Percentiles rank a stretch among this genome's conserved stretches.
Evolutionary conservation across 1,140 invertebrate genomes (phyloP).

Genomic region (Neodiprion virginianus): DNA sequence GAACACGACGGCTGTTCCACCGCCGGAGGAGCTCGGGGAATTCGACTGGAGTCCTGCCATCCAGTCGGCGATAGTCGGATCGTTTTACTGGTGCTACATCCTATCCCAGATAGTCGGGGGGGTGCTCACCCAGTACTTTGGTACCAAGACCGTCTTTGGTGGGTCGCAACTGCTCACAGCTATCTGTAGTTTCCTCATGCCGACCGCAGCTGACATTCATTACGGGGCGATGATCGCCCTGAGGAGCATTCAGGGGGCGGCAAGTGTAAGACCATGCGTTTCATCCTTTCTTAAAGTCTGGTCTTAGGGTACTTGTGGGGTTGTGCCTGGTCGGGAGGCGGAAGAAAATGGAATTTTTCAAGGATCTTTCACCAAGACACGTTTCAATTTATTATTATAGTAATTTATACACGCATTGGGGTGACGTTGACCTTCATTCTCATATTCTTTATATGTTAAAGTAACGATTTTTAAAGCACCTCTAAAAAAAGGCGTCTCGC

Average conservation of each 20-base stretch:
- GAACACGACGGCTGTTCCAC: not conserved
- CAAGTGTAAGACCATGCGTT: constrained; percentile 62
- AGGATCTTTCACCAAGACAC: not conserved
- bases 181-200: constrained; percentile 73
- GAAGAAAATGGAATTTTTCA: constrained; percentile 5
- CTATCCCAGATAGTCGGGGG: constrained; percentile 75
- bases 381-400: too few relatives aligned
- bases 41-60: constrained; percentile 69
- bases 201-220: constrained; percentile 68
- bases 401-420: too few relatives aligned
- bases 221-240: constrained; percentile 68
- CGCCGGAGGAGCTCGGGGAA: constrained; percentile 58
- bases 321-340: not conserved
- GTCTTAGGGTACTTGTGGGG: not conserved
- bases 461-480: too few relatives aligned
- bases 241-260: constrained; percentile 72
- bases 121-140: constrained; percentile 77
- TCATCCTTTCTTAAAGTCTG: not conserved
- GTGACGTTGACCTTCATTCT: too few relatives aligned
- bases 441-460: too few relatives aligned
- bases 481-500: too few relatives aligned
- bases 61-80: constrained; percentile 70
- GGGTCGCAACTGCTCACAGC: constrained; percentile 74
- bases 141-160: constrained; percentile 81
- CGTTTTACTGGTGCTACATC: constrained; percentile 79